Conservation (phyloP, 2,888 invertebrate genomes). For the Liopterus haemorrhoidalis region DNA sequence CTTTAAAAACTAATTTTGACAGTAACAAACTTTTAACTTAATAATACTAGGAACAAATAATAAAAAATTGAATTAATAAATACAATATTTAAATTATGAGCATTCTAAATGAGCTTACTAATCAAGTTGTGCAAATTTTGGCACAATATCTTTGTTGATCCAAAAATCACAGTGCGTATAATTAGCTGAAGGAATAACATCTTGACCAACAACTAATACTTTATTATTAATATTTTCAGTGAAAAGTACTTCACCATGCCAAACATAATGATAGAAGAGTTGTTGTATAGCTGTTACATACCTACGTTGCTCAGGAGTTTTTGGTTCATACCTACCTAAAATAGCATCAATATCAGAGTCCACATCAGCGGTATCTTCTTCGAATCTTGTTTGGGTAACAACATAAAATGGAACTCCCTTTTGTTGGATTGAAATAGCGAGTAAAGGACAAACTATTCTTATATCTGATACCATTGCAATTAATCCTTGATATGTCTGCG, state of each 20-base stretch:
- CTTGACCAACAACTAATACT: conserved; percentile 66
- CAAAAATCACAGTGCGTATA: conserved; percentile 73
- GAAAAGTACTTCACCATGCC: conserved; percentile 64
- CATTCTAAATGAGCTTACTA: conserved; percentile 43
- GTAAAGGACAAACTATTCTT: conserved; percentile 71
- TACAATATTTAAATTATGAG: neutral
- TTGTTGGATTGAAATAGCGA: conserved; percentile 59
- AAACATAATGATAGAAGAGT: conserved; percentile 74
- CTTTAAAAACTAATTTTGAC: neutral
- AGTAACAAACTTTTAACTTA: neutral
- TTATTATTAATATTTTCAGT: conserved; percentile 49
- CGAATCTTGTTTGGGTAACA: conserved; percentile 58
- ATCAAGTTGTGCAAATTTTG: conserved; percentile 68
- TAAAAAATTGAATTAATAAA: neutral
- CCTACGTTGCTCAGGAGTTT: conserved; percentile 65
- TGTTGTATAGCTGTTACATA: conserved; percentile 75
- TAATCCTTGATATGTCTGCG: conserved; percentile 60
- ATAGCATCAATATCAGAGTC: conserved; percentile 72
- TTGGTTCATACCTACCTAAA: conserved; percentile 67
- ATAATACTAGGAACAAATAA: neutral
- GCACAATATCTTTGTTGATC: conserved; percentile 68
- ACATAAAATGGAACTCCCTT: conserved; percentile 67
- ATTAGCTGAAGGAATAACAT: conserved; percentile 57
- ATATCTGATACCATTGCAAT: conserved; percentile 71
- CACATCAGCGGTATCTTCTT: conserved; percentile 44